Conservation (phyloP, 2,888 invertebrate species). For the Scaptodrosophila latifasciaeformis region DNA sequence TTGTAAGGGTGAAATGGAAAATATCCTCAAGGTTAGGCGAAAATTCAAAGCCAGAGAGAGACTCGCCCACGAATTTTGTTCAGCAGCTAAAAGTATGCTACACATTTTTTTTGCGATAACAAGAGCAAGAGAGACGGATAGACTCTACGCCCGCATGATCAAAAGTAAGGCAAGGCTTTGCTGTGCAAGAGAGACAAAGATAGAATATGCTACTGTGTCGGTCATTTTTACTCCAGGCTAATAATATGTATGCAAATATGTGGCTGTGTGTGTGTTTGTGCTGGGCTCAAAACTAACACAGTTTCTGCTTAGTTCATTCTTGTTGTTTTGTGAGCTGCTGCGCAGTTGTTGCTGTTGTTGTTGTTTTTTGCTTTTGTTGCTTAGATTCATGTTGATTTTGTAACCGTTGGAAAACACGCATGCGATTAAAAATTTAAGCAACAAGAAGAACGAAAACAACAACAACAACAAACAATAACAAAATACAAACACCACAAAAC, state of each 20-base stretch:
- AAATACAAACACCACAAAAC: slow-evolving; percentile 1
- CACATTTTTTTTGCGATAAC: too few relatives aligned
- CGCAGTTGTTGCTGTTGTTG: slow-evolving; percentile 15
- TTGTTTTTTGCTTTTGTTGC: slow-evolving; percentile 6
- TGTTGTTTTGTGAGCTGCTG: slow-evolving; percentile 1
- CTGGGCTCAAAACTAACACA: too few relatives aligned
- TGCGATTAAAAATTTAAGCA: slow-evolving; percentile 50
- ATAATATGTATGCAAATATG: slow-evolving; percentile 11
- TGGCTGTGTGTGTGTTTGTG: slow-evolving; percentile 14
- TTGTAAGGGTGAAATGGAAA: too few relatives aligned
- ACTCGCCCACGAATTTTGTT: too few relatives aligned
- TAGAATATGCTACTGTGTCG: slow-evolving; percentile 6
- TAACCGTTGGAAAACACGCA: too few relatives aligned
- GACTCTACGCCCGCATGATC: too few relatives aligned
- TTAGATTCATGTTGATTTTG: slow-evolving; percentile 1
- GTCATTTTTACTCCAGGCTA: not conserved
- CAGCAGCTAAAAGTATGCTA: slow-evolving; percentile 57
- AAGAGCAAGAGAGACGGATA: too few relatives aligned
- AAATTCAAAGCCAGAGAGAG: too few relatives aligned
- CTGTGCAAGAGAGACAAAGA: slow-evolving; percentile 3
- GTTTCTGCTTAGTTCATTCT: too few relatives aligned
- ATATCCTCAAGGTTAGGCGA: too few relatives aligned
- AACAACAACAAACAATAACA: slow-evolving; percentile 12
- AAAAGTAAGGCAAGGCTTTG: not conserved
- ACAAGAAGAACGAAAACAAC: slow-evolving; percentile 22